Percentiles rank a stretch among this genome's conserved stretches.
Evolutionary conservation across 2,113 vertebrate species (phyloP).

Genomic region (Bos indicus): DNA sequence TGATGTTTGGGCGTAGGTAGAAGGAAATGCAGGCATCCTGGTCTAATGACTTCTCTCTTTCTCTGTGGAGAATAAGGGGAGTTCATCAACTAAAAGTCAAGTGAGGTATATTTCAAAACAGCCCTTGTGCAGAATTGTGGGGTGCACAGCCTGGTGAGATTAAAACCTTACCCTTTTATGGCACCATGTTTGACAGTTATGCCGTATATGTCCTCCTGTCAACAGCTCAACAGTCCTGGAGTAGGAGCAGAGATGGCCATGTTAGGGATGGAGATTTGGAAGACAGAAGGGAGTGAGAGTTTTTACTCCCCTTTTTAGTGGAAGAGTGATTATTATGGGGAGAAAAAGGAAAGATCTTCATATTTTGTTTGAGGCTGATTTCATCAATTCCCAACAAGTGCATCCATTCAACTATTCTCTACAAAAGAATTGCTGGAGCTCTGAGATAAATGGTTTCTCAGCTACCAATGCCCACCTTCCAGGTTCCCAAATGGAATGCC

Average conservation of each 20-base stretch:
- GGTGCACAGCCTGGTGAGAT: rapidly evolving
- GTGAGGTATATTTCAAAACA: neutral
- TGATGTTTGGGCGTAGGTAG: neutral
- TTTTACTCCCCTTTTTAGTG: neutral
- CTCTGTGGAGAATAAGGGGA: neutral
- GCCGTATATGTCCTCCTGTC: neutral
- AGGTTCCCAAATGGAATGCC: neutral
- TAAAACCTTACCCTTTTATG: neutral
- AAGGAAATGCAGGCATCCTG: neutral
- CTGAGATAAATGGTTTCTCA: neutral
- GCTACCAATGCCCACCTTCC: neutral
- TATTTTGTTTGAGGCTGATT: neutral
- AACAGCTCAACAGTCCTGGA: neutral
- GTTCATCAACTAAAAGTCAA: neutral
- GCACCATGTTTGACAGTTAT: neutral
- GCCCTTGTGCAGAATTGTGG: neutral
- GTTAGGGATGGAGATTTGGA: neutral
- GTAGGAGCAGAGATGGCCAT: neutral
- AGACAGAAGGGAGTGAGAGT: neutral
- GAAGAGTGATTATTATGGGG: neutral
- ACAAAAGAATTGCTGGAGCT: neutral
- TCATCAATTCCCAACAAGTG: neutral
- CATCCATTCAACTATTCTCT: neutral
- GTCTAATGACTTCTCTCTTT: neutral
- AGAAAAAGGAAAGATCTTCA: neutral